phyloP scores from a whole-genome alignment of 2,113 vertebrate species.

The Chaenogobius annularis region DNA sequence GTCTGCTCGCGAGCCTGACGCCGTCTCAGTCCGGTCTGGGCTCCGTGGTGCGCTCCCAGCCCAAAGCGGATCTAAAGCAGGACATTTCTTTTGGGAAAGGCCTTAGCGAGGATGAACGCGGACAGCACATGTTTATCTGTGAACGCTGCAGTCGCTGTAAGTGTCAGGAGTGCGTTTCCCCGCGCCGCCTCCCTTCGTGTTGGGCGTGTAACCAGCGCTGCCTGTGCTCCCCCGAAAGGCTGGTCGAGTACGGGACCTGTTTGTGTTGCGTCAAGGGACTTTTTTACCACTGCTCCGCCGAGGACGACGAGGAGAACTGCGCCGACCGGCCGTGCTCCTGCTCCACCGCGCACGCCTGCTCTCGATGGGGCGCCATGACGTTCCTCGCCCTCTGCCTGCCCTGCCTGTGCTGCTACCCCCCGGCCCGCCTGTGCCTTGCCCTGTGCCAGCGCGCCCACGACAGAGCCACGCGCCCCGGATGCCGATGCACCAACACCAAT shows the following conservation, averaged over 20 bases:
- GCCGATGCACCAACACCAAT: conserved; percentile 95
- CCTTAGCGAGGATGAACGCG: conserved; percentile 62
- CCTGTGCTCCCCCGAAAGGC: conserved; percentile 89
- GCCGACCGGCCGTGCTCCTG: conserved; percentile 96
- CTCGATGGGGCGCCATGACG: conserved; percentile 92
- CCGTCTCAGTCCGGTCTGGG: conserved; percentile 84
- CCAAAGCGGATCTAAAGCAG: conserved; percentile 82
- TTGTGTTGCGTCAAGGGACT: conserved; percentile 94
- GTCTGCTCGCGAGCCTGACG: conserved; percentile 85
- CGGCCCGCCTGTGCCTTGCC: conserved; percentile 90
- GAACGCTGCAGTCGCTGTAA: conserved; percentile 93
- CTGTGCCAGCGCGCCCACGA: conserved; percentile 91
- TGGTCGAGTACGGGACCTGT: conserved; percentile 92
- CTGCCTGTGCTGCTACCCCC: conserved; percentile 99
- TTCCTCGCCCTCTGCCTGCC: conserved; percentile 89
- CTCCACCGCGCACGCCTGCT: conserved; percentile 80
- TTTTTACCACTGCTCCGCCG: conserved; percentile 97
- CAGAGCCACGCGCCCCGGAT: conserved; percentile 87
- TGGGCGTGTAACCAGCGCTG: conserved; percentile 94
- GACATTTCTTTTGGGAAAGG: conserved; percentile 80
- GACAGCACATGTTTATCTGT: conserved; percentile 87
- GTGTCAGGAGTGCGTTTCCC: conserved; percentile 86
- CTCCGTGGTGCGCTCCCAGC: conserved; percentile 84
- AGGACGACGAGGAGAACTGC: conserved; percentile 95
- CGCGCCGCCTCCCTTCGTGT: conserved; percentile 89